These are phyloP conservation scores for Cremastinae sp. DNA, from an alignment of 2,888 invertebrate genomes.

Conservation along the genomic window DNA sequence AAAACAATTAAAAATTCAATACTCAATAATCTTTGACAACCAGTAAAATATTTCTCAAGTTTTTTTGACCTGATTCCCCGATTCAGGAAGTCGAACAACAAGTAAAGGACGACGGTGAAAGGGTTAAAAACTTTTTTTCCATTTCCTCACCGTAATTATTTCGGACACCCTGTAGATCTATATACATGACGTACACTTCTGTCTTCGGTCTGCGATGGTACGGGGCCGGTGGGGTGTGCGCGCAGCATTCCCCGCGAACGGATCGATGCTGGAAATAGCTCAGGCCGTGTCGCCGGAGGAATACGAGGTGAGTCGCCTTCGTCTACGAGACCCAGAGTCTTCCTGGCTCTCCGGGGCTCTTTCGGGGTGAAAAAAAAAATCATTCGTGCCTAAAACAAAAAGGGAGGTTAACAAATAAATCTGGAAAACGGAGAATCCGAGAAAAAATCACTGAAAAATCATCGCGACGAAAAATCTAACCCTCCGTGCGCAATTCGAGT, in stretches of 20 bases:
- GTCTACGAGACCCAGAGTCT: constrained; percentile 71
- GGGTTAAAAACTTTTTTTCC: neutral
- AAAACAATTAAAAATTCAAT: too few relatives aligned
- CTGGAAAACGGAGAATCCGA: neutral
- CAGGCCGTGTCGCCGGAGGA: constrained; percentile 69
- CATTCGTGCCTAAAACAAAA: constrained; percentile 6
- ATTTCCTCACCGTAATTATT: neutral
- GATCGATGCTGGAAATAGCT: constrained; percentile 80
- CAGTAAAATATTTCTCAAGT: too few relatives aligned
- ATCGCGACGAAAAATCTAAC: neutral
- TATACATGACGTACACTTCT: constrained; percentile 5
- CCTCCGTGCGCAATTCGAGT: neutral
- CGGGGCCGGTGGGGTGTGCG: constrained; percentile 65
- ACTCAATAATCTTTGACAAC: too few relatives aligned
- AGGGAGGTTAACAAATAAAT: constrained; percentile 8
- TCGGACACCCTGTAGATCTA: constrained; percentile 3
- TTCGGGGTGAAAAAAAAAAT: constrained; percentile 24
- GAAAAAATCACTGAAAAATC: neutral
- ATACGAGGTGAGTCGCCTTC: constrained; percentile 78
- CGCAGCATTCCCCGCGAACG: constrained; percentile 73
- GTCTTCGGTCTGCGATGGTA: constrained; percentile 1
- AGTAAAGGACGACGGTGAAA: too few relatives aligned
- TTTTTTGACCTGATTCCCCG: too few relatives aligned
- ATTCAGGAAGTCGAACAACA: too few relatives aligned
- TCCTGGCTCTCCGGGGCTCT: constrained; percentile 63